Conservation (phyloP, 2,113 vertebrate genomes). For the Arvicanthis niloticus region DNA sequence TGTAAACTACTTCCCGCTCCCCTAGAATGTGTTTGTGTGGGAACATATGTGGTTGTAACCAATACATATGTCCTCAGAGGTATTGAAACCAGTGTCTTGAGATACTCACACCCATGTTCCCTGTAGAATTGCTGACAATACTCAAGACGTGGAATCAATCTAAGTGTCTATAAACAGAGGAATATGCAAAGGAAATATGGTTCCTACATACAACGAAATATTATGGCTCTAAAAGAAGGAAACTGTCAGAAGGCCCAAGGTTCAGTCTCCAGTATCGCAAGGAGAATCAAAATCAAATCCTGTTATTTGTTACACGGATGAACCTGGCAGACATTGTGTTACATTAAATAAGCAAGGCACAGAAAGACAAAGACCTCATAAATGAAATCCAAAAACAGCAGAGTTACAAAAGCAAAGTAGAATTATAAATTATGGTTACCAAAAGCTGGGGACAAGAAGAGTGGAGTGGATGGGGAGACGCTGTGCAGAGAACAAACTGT, state of each 20-base stretch:
- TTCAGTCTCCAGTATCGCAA: background rate
- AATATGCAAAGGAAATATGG: background rate
- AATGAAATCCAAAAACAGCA: constrained; percentile 1
- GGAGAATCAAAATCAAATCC: background rate
- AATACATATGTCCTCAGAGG: background rate
- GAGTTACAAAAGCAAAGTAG: background rate
- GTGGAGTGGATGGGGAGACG: background rate
- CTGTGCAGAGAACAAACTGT: background rate
- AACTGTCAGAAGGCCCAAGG: background rate
- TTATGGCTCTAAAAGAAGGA: background rate
- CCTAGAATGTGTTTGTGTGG: background rate
- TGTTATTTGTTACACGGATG: background rate
- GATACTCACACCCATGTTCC: background rate
- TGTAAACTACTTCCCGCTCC: background rate
- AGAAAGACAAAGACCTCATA: background rate
- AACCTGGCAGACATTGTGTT: background rate
- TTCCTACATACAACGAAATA: background rate
- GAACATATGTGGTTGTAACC: background rate
- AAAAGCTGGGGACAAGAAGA: background rate
- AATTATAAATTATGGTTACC: background rate
- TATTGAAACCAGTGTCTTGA: background rate
- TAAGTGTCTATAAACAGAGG: background rate
- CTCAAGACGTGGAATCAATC: background rate
- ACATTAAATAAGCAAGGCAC: constrained; percentile 8
- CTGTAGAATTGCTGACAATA: background rate